Evolutionary conservation across 2,888 invertebrate species (phyloP), one percentile per base, ranked within the genome.

Genomic region (Eledone cirrhosa): DNA sequence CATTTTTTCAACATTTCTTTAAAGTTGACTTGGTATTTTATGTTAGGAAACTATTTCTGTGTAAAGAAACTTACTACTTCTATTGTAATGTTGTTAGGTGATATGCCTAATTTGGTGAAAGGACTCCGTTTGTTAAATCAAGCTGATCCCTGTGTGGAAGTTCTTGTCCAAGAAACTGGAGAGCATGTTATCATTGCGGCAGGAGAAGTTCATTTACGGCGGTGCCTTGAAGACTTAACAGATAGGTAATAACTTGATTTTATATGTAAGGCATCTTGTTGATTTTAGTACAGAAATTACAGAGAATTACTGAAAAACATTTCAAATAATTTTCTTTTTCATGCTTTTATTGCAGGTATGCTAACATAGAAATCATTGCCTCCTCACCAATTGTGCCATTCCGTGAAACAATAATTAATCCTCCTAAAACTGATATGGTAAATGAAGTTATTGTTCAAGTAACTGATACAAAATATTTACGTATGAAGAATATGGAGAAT

Each of bases 331-430:
- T 76, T 79, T 24, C 3, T 78, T 48, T 29, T 19, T n/a, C 7
- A 77, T 63, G 24, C 22, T 2, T 77, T 65, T 29, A 63, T 85
- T 92, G 92, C 80, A 93, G 94, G 83, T 97, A 96, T 91, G 96
- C 89, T 16, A 88, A 89, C 77, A 84, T 91, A 65, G 94, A 96
- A 77, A 92, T 98, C n/a, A 94, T 94, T 82, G 96, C 96, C 0
- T 99, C 99, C 0, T 94, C 95, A 87, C 99, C 99, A 0, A 98
- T 99, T 86, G 98, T 99, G 1, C 96, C 98, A 11, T 97, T 99
- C 88, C 93, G 96, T 84, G 99, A 99, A 91, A 99, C 99, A 0
- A 93, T 99, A 78, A 93, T 97, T 0, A 93, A 93, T 24, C 94
- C 94, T 27, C 95, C 95, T 0, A 95, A 93, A 87, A 91, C 94